A percentile compares a stretch with the other conserved stretches of the same genome.
These are phyloP conservation scores for Rutpela maculata DNA, from an alignment of 2,888 invertebrate genomes.

Conservation along the genomic window DNA sequence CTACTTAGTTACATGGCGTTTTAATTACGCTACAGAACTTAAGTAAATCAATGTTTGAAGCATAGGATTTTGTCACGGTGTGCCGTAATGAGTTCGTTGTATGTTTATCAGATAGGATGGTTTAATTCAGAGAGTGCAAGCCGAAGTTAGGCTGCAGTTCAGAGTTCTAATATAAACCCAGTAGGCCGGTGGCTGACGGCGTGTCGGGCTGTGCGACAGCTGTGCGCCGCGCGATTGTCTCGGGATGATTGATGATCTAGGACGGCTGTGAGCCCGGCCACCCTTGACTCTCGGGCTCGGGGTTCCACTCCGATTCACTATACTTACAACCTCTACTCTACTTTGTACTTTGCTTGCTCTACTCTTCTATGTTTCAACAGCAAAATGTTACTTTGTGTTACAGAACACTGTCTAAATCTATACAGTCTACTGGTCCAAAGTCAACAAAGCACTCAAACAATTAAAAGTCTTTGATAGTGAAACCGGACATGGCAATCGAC, in stretches of 20 bases:
- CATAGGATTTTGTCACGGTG: slow-evolving; percentile 31
- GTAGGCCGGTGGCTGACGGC: slow-evolving; percentile 70
- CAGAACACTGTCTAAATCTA: slow-evolving; percentile 44
- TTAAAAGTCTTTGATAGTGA: slow-evolving; percentile 32
- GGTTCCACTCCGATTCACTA: slow-evolving; percentile 70
- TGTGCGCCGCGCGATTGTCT: slow-evolving; percentile 79
- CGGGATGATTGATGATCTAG: slow-evolving; percentile 79
- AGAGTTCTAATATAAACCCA: slow-evolving; percentile 70
- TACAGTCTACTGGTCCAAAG: slow-evolving; percentile 36
- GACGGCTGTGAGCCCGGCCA: slow-evolving; percentile 72
- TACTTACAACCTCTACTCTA: slow-evolving; percentile 56
- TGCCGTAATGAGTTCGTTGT: slow-evolving; percentile 40
- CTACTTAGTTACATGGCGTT: background rate
- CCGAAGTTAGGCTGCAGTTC: slow-evolving; percentile 65
- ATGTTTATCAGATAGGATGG: slow-evolving; percentile 43
- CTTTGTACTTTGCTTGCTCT: slow-evolving; percentile 46
- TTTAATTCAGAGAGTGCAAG: slow-evolving; percentile 60
- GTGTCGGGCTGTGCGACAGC: slow-evolving; percentile 75
- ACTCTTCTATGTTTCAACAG: slow-evolving; percentile 52
- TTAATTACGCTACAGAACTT: slow-evolving; percentile 9
- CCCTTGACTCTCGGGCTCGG: slow-evolving; percentile 70
- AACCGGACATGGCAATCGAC: slow-evolving; percentile 21
- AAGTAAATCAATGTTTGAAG: slow-evolving; percentile 12
- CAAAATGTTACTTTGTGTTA: slow-evolving; percentile 55
- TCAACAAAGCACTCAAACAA: slow-evolving; percentile 45